These are phyloP conservation scores for Chalcosyrphus nemorum DNA, from an alignment of 2,888 invertebrate species.

Conservation along the genomic window DNA sequence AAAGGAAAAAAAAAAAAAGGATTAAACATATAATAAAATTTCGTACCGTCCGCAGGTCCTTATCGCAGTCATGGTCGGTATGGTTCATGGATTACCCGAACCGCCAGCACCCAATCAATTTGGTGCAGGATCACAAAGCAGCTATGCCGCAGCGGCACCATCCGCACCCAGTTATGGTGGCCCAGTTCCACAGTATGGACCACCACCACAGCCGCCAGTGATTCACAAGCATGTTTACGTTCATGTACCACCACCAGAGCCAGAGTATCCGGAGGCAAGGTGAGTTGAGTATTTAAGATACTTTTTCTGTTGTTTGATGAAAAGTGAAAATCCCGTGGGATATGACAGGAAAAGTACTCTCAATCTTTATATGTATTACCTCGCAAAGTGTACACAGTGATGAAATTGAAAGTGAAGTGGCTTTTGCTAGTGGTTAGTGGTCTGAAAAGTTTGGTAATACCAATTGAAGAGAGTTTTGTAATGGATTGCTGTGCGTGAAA, in stretches of 20 bases:
- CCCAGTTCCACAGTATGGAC: slow-evolving; percentile 86
- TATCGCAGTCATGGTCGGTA: slow-evolving; percentile 77
- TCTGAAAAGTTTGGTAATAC: slow-evolving; percentile 59
- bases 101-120: slow-evolving; percentile 80
- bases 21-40: too few relatives aligned
- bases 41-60: slow-evolving; percentile 62
- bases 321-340: slow-evolving; percentile 51
- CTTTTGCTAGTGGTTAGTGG: slow-evolving; percentile 27
- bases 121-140: slow-evolving; percentile 77
- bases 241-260: slow-evolving; percentile 94
- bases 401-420: slow-evolving; percentile 57
- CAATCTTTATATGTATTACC: slow-evolving; percentile 22
- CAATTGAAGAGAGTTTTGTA: slow-evolving; percentile 44
- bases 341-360: slow-evolving; percentile 38
- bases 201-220: slow-evolving; percentile 88
- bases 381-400: background rate
- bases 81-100: slow-evolving; percentile 80
- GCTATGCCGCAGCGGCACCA: slow-evolving; percentile 81
- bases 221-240: slow-evolving; percentile 96
- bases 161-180: slow-evolving; percentile 84
- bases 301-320: slow-evolving; percentile 13
- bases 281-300: slow-evolving; percentile 82
- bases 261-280: slow-evolving; percentile 88
- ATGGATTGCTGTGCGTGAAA: slow-evolving; percentile 33
- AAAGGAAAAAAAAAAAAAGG: too few relatives aligned